Conservation (phyloP, 23 tunicate genomes). For the Phallusia fumigata region DNA sequence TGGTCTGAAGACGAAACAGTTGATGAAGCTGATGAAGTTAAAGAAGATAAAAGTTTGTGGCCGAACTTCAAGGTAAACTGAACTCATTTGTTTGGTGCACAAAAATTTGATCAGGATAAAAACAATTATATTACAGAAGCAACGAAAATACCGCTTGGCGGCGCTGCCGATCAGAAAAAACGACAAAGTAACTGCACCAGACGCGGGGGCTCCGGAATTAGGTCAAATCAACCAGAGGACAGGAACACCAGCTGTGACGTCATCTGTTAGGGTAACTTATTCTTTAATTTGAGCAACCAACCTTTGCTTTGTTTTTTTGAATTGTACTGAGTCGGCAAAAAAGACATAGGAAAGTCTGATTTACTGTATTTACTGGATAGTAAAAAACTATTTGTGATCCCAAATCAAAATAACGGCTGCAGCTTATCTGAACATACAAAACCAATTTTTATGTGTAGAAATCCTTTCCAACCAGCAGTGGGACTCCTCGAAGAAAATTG, state of each 20-base stretch:
- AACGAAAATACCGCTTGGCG: conserved; percentile 25
- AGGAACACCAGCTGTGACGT: conserved; percentile 16
- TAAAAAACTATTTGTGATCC: no score
- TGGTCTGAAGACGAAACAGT: conserved; percentile 32
- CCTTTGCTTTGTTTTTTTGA: no score
- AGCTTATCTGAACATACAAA: not conserved
- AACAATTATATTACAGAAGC: conserved; percentile 1
- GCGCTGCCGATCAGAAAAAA: not conserved
- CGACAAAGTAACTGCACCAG: not conserved
- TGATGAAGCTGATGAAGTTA: not conserved
- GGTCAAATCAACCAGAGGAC: not conserved
- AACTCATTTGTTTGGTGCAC: not conserved
- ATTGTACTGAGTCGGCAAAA: no score
- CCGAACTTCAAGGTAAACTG: not conserved
- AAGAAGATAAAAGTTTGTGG: not conserved
- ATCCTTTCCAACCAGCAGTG: not conserved
- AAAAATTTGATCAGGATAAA: not conserved
- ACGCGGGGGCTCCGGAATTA: not conserved
- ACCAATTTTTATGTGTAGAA: not conserved
- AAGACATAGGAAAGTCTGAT: no score
- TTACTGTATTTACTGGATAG: no score
- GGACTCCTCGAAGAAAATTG: not conserved
- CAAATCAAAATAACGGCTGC: no score
- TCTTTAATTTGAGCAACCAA: no score
- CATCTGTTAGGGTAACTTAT: not conserved